These are phyloP conservation scores for Drosophila robusta DNA, from an alignment of 2,888 invertebrate species.

Conservation along the genomic window DNA sequence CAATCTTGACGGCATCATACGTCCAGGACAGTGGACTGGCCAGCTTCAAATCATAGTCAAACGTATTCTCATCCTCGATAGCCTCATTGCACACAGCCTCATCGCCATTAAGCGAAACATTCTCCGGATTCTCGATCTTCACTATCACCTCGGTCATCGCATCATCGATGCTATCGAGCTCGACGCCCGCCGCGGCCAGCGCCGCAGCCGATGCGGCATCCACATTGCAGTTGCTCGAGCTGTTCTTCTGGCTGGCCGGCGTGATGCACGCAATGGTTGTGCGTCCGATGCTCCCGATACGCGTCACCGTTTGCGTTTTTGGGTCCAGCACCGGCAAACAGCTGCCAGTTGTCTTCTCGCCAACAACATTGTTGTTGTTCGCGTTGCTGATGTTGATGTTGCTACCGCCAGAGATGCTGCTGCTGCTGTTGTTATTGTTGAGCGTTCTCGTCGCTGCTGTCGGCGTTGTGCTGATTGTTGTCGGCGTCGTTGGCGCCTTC, in stretches of 20 bases:
- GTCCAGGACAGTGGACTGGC: slow-evolving; percentile 85
- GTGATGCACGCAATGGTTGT: slow-evolving; percentile 83
- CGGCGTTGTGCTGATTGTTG: slow-evolving; percentile 39
- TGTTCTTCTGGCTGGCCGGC: slow-evolving; percentile 68
- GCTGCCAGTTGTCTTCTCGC: slow-evolving; percentile 30
- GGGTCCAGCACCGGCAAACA: slow-evolving; percentile 48
- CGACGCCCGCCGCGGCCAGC: slow-evolving; percentile 80
- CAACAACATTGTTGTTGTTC: slow-evolving; percentile 20
- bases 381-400: slow-evolving; percentile 25
- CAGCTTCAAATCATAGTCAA: slow-evolving; percentile 84
- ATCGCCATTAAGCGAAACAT: slow-evolving; percentile 75
- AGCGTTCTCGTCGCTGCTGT: slow-evolving; percentile 35
- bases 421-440: slow-evolving; percentile 32
- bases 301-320: slow-evolving; percentile 71
- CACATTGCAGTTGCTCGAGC: slow-evolving; percentile 69
- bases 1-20: slow-evolving; percentile 84
- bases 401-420: slow-evolving; percentile 13
- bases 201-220: slow-evolving; percentile 79
- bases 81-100: slow-evolving; percentile 77
- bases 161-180: slow-evolving; percentile 81
- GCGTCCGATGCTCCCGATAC: slow-evolving; percentile 83
- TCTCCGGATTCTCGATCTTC: slow-evolving; percentile 81
- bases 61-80: slow-evolving; percentile 75
- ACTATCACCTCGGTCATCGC: slow-evolving; percentile 83
- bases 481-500: slow-evolving; percentile 46